Evolutionary conservation across 2,113 vertebrate genomes (phyloP).

Genomic region (Cinclus cinclus): DNA sequence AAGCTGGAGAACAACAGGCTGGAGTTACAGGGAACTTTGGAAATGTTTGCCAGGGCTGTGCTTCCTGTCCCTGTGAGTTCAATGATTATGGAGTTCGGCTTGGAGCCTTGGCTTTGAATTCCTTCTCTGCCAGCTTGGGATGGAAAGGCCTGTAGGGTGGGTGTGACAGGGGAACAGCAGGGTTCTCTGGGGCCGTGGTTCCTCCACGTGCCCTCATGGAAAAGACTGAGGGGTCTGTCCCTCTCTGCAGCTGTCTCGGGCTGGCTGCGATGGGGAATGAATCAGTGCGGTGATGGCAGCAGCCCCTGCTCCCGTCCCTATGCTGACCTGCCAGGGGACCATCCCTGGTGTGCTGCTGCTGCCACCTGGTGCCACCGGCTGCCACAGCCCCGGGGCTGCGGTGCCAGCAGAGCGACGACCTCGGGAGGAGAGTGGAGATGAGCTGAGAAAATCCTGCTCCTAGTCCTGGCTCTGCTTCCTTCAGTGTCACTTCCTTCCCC

Average conservation of each 20-base stretch:
- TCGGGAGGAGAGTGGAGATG: not conserved
- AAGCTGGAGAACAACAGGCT: not conserved
- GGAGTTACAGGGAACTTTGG: not conserved
- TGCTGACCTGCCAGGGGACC: not conserved
- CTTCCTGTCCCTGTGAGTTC: not conserved
- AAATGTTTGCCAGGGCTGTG: not conserved
- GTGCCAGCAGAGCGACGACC: not conserved
- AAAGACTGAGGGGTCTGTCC: not conserved
- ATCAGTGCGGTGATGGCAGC: rapidly evolving
- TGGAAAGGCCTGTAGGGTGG: not conserved
- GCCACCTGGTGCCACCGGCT: conserved; percentile 46
- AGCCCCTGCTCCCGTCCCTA: not conserved
- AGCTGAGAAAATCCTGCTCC: not conserved
- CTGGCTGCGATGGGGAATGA: not conserved
- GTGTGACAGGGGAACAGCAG: rapidly evolving
- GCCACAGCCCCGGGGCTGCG: not conserved
- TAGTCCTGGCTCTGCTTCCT: not conserved
- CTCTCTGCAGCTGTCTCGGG: not conserved
- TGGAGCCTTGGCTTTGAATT: not conserved
- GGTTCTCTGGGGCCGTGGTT: not conserved
- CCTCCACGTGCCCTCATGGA: not conserved
- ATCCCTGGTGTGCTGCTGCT: conserved; percentile 27
- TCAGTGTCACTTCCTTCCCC: rapidly evolving
- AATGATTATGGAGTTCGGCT: not conserved
- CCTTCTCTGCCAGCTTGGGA: not conserved